Evolutionary conservation across 2,797 vertebrate species (phyloP), one percentile per base, ranked within the genome.

Genomic region (Acipenser oxyrinchus): DNA sequence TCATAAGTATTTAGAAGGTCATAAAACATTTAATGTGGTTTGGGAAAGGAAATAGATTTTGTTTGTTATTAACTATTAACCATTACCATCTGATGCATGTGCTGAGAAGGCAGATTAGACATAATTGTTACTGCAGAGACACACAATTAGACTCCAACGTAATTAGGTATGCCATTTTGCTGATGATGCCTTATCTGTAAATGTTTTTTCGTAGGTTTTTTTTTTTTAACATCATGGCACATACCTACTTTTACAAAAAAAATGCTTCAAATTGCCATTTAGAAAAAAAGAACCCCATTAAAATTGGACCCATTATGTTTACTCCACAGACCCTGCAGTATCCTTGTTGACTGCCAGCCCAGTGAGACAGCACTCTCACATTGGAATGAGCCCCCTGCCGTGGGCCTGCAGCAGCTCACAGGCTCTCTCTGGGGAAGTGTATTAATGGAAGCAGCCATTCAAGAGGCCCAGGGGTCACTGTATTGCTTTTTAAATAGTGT

Each of bases 61-160:
- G 49, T 49, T 71, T 72, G 75, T 59, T 11, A 79, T 82, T 76
- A 81, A 83, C 77, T 81, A 84, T 85, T 83, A 81, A 82, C 73
- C 23, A 52, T 51, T 55, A 75, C 73, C 76, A 82, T 79, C 78
- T 83, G 77, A 75, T 68, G 37, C 37, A 37, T 37, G 37, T 37
- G 37, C 37, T 37, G 37, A 4, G 37, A 37, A 37, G 37, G 37
- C 37, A 37, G 37, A 37, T 37, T 37, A 37, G 37, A 37, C 37
- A 37, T 37, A 0, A 37, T 37, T 37, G 37, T 37, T 37, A 37
- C 37, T 37, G 37, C 37, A 37, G 37, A 37, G 5, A 37, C 37
- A 5, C 4, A 37, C 37, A 37, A 5, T 37, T 37, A 37, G 37
- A 37, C 37, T 37, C 37, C 5, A 37, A 5, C 37, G 37, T 37